phyloP scores from a whole-genome alignment of 2,797 vertebrate genomes.

The Ibycter americanus region DNA sequence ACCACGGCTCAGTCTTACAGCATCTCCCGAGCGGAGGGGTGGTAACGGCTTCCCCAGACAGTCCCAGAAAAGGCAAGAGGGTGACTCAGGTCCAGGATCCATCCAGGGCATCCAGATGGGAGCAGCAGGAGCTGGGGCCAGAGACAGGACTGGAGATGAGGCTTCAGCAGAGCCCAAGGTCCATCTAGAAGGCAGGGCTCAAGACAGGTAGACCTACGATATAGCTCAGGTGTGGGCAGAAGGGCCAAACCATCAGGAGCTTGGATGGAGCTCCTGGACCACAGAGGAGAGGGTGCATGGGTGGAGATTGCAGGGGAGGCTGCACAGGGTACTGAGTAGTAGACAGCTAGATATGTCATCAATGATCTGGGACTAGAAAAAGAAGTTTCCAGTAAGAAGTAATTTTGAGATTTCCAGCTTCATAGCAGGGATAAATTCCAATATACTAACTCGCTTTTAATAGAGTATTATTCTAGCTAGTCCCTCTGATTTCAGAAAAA shows the following conservation, averaged over 20 bases:
- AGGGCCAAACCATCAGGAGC: background rate
- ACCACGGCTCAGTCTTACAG: background rate
- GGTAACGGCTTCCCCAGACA: rapidly evolving
- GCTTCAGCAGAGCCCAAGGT: background rate
- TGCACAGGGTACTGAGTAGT: background rate
- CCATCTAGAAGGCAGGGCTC: background rate
- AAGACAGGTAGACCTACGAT: rapidly evolving
- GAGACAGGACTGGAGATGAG: background rate
- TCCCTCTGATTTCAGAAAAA: background rate
- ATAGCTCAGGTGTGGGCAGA: background rate
- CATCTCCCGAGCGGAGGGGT: background rate
- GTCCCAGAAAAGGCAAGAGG: background rate
- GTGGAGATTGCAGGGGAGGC: background rate
- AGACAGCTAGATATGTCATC: background rate
- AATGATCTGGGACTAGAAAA: background rate
- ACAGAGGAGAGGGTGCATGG: background rate
- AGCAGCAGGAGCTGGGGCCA: background rate
- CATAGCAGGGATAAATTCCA: background rate
- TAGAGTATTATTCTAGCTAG: background rate
- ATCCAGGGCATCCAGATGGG: background rate
- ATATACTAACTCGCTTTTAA: background rate
- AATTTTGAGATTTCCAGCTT: background rate
- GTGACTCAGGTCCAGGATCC: background rate
- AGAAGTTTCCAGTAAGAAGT: background rate
- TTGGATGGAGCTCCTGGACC: background rate